Conservation (phyloP, 2,113 vertebrate genomes). For the Hypocryptadius cinnamomeus region DNA sequence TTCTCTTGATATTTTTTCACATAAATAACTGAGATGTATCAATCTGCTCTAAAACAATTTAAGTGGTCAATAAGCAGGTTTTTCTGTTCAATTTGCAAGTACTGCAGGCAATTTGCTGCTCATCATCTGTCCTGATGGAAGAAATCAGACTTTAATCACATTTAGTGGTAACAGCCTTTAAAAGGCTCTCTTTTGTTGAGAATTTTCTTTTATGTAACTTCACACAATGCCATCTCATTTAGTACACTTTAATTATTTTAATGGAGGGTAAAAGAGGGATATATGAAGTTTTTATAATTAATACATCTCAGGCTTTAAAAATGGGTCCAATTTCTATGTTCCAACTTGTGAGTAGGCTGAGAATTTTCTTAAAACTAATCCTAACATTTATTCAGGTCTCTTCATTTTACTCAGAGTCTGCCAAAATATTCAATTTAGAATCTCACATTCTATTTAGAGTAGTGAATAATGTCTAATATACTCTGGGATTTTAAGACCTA, state of each 20-base stretch:
- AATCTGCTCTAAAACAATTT: slow-evolving; percentile 22
- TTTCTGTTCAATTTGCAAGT: slow-evolving; percentile 16
- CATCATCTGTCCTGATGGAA: slow-evolving; percentile 15
- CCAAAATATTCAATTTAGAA: neutral
- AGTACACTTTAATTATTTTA: neutral
- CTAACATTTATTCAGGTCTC: neutral
- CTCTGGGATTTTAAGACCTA: neutral
- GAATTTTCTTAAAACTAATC: neutral
- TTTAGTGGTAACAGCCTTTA: neutral
- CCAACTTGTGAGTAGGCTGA: neutral
- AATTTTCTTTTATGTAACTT: slow-evolving; percentile 23
- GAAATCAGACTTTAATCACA: slow-evolving; percentile 29
- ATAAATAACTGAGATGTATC: slow-evolving; percentile 21
- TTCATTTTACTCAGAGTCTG: neutral
- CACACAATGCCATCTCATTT: neutral
- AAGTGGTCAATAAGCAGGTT: slow-evolving; percentile 12
- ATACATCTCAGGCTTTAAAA: neutral
- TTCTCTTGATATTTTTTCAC: slow-evolving; percentile 14
- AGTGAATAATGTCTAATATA: neutral
- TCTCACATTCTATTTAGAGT: neutral
- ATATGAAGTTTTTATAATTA: neutral
- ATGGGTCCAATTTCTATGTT: neutral
- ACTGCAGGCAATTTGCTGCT: neutral
- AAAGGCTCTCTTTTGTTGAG: neutral
- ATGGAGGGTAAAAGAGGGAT: neutral